Conservation (phyloP, 2,888 invertebrate species). For the Unio delphinus region DNA sequence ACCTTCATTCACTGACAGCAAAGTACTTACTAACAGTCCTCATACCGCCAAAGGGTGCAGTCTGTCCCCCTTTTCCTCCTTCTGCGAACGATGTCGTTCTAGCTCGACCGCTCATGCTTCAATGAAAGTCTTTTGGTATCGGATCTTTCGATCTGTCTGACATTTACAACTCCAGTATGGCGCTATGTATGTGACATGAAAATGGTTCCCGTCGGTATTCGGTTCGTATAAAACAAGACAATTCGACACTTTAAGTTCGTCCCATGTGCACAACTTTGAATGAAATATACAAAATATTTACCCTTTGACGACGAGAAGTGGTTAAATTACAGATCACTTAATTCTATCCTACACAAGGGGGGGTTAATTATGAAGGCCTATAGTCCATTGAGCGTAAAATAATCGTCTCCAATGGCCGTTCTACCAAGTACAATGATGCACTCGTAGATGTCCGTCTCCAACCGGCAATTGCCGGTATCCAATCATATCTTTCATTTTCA, state of each 20-base stretch:
- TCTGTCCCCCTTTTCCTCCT: conserved; percentile 63
- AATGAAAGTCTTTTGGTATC: conserved; percentile 34
- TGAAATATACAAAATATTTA: neutral
- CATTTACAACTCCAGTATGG: conserved; percentile 45
- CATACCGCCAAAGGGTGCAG: conserved; percentile 63
- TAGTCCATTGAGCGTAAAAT: conserved; percentile 2
- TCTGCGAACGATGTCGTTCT: conserved; percentile 67
- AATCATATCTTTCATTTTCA: conserved; percentile 16
- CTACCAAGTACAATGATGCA: conserved; percentile 45
- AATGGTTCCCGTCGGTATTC: conserved; percentile 22
- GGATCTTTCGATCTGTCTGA: conserved; percentile 31
- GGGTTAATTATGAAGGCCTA: too few relatives aligned
- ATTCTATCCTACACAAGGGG: conserved; percentile 4
- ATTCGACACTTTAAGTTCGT: neutral
- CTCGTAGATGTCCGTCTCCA: conserved; percentile 9
- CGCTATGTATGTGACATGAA: conserved; percentile 27
- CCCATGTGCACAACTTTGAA: conserved; percentile 1
- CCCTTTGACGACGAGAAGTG: too few relatives aligned
- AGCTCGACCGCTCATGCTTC: conserved; percentile 65
- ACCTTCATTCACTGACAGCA: neutral
- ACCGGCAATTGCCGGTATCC: conserved; percentile 28
- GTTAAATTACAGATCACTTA: conserved; percentile 1
- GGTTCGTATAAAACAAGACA: neutral
- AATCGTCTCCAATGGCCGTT: conserved; percentile 61
- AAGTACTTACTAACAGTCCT: conserved; percentile 63